Conservation (phyloP, 1,140 invertebrate species). For the Drosophila insularis region DNA sequence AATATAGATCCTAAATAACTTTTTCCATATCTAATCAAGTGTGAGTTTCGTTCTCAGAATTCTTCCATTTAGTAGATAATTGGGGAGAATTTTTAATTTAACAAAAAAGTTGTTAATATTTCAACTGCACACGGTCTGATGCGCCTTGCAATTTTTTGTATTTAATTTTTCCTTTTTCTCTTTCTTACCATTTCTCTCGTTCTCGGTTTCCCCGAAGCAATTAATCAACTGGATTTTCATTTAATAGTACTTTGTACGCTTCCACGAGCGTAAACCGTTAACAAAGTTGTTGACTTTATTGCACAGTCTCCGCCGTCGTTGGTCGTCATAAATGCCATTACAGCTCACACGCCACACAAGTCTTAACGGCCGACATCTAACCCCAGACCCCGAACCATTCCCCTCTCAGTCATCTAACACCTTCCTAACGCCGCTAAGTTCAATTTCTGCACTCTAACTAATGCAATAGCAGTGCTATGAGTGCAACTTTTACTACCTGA, state of each 20-base stretch:
- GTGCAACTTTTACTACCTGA: slow-evolving; percentile 16
- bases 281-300: slow-evolving; percentile 52
- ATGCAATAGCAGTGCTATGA: slow-evolving; percentile 34
- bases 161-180: not conserved
- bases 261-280: slow-evolving; percentile 42
- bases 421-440: slow-evolving; percentile 4
- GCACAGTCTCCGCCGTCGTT: slow-evolving; percentile 26
- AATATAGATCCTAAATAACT: too few species aligned
- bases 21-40: too few species aligned
- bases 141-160: not conserved
- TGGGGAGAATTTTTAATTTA: too few species aligned
- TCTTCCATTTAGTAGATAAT: too few species aligned
- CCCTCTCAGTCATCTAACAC: too few species aligned
- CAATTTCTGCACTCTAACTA: slow-evolving; percentile 39
- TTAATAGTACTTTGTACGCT: slow-evolving; percentile 51
- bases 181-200: not conserved
- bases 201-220: slow-evolving; percentile 21
- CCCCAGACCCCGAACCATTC: not conserved
- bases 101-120: too few species aligned
- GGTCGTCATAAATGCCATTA: slow-evolving; percentile 52
- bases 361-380: not conserved
- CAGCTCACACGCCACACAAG: slow-evolving; percentile 25
- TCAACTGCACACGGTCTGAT: too few species aligned
- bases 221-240: slow-evolving; percentile 53
- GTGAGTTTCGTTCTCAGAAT: too few species aligned